Conservation (phyloP, 2,797 vertebrate species). For the Lagocephalus sceleratus region DNA sequence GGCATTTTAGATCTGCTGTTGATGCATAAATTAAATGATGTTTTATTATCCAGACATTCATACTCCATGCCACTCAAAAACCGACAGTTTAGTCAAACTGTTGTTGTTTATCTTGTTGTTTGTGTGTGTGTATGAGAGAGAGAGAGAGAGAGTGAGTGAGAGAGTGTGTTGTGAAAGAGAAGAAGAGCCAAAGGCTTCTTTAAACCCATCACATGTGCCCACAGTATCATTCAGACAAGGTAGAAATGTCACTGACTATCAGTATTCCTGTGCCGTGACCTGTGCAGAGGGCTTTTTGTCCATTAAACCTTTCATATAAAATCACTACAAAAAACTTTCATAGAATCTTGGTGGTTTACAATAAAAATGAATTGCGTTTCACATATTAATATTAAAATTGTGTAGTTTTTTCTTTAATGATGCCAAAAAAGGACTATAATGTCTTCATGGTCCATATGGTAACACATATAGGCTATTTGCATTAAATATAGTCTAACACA, state of each 20-base stretch:
- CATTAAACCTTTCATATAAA: background rate
- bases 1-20: slow-evolving; percentile 42
- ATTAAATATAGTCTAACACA: slow-evolving; percentile 9
- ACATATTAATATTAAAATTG: background rate
- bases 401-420: background rate
- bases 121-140: background rate
- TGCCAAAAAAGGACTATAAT: background rate
- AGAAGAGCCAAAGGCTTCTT: slow-evolving; percentile 23
- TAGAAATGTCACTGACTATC: slow-evolving; percentile 58
- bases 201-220: slow-evolving; percentile 27
- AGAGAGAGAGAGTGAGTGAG: background rate
- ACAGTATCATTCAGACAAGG: slow-evolving; percentile 40
- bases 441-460: background rate
- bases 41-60: slow-evolving; percentile 12
- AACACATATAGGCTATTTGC: slow-evolving; percentile 33
- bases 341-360: background rate
- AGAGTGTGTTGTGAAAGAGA: background rate
- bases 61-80: background rate
- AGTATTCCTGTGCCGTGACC: slow-evolving; percentile 41
- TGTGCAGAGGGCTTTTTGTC: slow-evolving; percentile 5
- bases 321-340: background rate
- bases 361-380: background rate
- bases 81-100: too few relatives aligned
- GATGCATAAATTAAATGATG: slow-evolving; percentile 41
- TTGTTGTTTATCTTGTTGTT: background rate